Evolutionary conservation across 2,888 invertebrate species (phyloP).

Genomic region (Pristionchus japonicus): DNA sequence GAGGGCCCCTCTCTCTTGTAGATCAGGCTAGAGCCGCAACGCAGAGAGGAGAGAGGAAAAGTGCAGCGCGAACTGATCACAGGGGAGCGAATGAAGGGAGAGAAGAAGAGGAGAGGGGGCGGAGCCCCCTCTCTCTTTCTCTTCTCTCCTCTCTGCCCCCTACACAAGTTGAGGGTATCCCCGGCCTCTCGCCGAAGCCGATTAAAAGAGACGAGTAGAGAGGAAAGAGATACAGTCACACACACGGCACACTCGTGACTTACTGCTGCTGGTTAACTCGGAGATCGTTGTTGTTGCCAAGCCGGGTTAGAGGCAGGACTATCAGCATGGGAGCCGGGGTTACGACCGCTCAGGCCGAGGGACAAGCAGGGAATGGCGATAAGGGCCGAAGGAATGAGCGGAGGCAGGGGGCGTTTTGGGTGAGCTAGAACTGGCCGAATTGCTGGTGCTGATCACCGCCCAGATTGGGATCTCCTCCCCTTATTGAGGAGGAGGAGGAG

Average conservation of each 20-base stretch:
- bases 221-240: neutral
- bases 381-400: neutral
- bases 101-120: neutral
- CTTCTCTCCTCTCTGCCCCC: neutral
- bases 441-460: neutral
- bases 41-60: neutral
- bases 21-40: neutral
- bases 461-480: neutral
- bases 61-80: slow-evolving; percentile 17
- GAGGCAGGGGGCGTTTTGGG: neutral
- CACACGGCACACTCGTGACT: neutral
- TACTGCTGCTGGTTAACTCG: neutral
- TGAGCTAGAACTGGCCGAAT: neutral
- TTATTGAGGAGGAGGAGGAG: neutral
- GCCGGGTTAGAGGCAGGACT: neutral
- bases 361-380: neutral
- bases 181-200: slow-evolving; percentile 17
- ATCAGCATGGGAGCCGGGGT: neutral
- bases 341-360: too few species aligned
- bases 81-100: neutral
- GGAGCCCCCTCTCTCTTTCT: neutral
- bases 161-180: slow-evolving; percentile 1
- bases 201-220: neutral
- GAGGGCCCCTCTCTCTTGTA: neutral
- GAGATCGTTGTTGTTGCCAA: neutral